Conservation (phyloP, 1,140 invertebrate species). For the Leguminivora glycinivorella region DNA sequence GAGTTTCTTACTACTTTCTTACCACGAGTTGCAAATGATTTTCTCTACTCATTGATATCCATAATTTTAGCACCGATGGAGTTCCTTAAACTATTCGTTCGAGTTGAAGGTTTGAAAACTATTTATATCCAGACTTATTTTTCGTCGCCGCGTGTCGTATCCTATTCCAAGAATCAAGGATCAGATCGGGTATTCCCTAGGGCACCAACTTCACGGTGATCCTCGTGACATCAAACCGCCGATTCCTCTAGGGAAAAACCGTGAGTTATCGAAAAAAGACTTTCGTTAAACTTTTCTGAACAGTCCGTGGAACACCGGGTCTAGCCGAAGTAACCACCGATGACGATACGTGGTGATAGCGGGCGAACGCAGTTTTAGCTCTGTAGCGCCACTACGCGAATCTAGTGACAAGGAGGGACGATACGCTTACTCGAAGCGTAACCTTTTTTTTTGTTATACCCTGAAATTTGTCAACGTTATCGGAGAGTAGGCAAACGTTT, state of each 20-base stretch:
- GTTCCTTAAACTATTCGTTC: not conserved
- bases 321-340: too few relatives aligned
- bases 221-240: conserved; percentile 44
- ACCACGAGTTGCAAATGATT: too few relatives aligned
- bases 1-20: too few relatives aligned
- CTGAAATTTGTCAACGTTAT: not conserved
- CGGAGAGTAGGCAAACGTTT: not conserved
- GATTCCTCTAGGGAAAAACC: conserved; percentile 42
- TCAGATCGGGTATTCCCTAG: not conserved
- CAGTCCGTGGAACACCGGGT: too few relatives aligned
- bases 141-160: conserved; percentile 1
- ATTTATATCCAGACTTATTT: not conserved
- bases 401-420: too few relatives aligned
- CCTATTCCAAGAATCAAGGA: conserved; percentile 32
- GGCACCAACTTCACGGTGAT: conserved; percentile 40
- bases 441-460: too few relatives aligned
- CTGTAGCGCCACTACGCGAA: too few relatives aligned
- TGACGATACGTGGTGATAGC: too few relatives aligned
- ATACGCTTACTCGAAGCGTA: too few relatives aligned
- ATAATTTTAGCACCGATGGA: not conserved
- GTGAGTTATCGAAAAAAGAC: conserved; percentile 51
- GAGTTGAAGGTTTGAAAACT: not conserved
- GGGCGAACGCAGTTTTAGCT: too few relatives aligned
- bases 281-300: not conserved
- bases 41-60: too few relatives aligned